These are phyloP conservation scores for Balearica regulorum DNA, from an alignment of 2,797 vertebrate genomes.

Conservation along the genomic window DNA sequence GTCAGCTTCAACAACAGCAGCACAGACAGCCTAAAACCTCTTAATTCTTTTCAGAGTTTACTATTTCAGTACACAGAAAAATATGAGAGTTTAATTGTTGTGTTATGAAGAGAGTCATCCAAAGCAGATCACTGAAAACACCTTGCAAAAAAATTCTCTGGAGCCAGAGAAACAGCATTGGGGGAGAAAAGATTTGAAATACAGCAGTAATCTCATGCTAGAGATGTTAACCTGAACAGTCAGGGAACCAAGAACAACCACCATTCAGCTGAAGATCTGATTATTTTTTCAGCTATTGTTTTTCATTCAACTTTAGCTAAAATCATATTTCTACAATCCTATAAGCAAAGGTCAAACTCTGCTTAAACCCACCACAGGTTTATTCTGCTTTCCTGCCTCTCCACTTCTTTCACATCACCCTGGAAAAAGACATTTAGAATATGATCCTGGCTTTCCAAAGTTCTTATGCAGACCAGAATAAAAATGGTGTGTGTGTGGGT, in stretches of 20 bases:
- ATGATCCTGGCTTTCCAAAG: not conserved
- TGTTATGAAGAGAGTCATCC: not conserved
- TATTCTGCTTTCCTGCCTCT: not conserved
- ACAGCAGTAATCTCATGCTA: rapidly evolving
- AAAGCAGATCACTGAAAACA: not conserved
- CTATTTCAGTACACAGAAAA: not conserved
- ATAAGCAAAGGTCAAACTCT: not conserved
- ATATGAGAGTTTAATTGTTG: not conserved
- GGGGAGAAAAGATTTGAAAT: not conserved
- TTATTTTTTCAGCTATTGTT: not conserved
- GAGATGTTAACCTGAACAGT: not conserved
- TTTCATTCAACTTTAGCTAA: not conserved
- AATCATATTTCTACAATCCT: not conserved
- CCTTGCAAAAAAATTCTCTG: not conserved
- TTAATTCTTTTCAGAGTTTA: not conserved
- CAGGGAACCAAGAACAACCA: not conserved
- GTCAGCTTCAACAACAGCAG: not conserved
- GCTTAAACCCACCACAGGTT: not conserved
- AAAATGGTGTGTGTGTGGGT: not conserved
- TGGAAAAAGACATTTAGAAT: not conserved
- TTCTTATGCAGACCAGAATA: not conserved
- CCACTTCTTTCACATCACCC: not conserved
- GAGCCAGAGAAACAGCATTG: not conserved
- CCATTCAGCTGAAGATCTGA: not conserved
- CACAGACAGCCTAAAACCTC: not conserved